These are phyloP conservation scores for Bombus terrestris DNA, from an alignment of 1,140 invertebrate genomes.

Conservation along the genomic window DNA sequence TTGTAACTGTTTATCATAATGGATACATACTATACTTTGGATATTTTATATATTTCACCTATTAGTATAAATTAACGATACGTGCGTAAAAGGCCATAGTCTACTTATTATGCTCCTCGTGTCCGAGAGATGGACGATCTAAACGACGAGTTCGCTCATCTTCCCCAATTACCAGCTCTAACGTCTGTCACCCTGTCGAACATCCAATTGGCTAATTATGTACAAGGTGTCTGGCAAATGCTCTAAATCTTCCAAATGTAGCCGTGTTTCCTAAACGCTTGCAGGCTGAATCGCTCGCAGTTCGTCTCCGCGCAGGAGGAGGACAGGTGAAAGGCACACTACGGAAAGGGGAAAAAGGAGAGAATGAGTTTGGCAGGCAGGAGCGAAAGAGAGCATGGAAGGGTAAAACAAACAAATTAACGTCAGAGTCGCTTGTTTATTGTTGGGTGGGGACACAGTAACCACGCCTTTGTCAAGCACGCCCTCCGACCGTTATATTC, in stretches of 20 bases:
- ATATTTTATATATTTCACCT: too few relatives aligned
- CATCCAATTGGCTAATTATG: background rate
- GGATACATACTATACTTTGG: background rate
- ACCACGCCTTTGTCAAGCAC: conserved; percentile 81
- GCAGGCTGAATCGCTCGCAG: background rate
- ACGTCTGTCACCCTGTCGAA: background rate
- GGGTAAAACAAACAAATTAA: conserved; percentile 81
- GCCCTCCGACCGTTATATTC: conserved; percentile 74
- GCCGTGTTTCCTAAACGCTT: background rate
- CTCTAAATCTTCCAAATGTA: background rate
- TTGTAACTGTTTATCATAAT: too few relatives aligned
- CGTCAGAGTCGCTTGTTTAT: conserved; percentile 80
- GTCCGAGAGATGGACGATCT: too few relatives aligned
- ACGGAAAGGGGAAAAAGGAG: background rate
- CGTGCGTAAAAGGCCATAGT: too few relatives aligned
- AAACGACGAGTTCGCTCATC: too few relatives aligned
- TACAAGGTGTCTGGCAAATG: background rate
- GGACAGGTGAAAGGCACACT: conserved; percentile 20
- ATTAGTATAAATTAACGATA: too few relatives aligned
- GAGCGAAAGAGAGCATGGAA: conserved; percentile 53
- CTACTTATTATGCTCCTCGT: too few relatives aligned
- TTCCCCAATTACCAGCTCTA: too few relatives aligned
- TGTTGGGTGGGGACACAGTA: conserved; percentile 80
- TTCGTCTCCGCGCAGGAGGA: conserved; percentile 20
- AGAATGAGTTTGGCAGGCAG: conserved; percentile 8